phyloP scores from a whole-genome alignment of 2,888 invertebrate species.

The Hyalella azteca region DNA sequence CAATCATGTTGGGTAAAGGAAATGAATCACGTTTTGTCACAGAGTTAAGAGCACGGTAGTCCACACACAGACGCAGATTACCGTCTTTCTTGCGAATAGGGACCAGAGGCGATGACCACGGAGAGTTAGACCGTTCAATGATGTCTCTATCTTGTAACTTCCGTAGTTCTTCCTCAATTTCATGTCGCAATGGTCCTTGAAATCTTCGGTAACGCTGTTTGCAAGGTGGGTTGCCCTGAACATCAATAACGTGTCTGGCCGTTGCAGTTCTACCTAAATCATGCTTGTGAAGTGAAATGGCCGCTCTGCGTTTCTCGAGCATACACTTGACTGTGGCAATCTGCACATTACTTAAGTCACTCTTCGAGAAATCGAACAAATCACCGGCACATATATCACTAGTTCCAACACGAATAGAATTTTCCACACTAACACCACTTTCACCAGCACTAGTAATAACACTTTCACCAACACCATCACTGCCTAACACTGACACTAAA shows the following conservation, averaged over 20 bases:
- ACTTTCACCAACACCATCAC: neutral
- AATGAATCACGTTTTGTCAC: neutral
- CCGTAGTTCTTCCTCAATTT: neutral
- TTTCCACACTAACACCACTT: neutral
- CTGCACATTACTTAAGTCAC: neutral
- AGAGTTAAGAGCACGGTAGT: neutral
- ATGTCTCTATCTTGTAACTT: neutral
- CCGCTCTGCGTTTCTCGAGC: neutral
- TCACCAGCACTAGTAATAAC: neutral
- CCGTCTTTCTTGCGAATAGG: neutral
- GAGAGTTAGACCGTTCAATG: neutral
- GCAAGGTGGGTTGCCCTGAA: neutral
- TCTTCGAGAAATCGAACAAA: neutral
- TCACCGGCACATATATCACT: neutral
- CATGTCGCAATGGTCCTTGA: neutral
- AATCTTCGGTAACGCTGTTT: neutral
- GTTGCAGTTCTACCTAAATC: neutral
- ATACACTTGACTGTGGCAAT: neutral
- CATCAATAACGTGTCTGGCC: neutral
- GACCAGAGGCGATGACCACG: conserved; percentile 1
- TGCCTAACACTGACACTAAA: neutral
- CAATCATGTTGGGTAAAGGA: neutral
- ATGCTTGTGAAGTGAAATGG: neutral
- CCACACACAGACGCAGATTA: neutral
- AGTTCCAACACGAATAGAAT: too few relatives aligned